Evolutionary conservation across 2,113 vertebrate species (phyloP), one percentile per base, ranked within the genome.

Genomic region (Oriolus oriolus): DNA sequence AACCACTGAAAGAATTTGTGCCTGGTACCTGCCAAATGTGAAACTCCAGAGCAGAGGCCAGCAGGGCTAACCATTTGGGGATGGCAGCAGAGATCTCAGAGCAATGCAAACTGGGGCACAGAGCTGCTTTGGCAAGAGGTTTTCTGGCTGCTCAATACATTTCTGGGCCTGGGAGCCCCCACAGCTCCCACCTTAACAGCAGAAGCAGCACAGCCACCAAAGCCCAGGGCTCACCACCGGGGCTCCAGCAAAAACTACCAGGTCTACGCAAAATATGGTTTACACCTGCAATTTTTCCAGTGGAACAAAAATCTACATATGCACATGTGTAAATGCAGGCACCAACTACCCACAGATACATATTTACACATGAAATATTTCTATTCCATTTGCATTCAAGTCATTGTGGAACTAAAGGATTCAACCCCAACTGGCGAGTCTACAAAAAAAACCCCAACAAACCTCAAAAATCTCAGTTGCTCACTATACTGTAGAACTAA

Each of bases 1-100:
- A 95, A 20, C 79, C 95, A 84, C 96, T 87, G 69, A 91, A 97
- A 85, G 93, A 97, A 96, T 97, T 95, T 75, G 73, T 93, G 76
- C 95, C 90, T 83, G 78, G 63, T 94, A 97, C 87, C 96, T 97
- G 97, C 97, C 97, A 97, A 96, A 95, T 79, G 52, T 61, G 73
- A 90, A 96, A 93, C 89, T 91, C 18, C 95, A 96, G 73, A 87
- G 75, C 65, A 73, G 75, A 93, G 42, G 77, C 70, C 53, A 49
- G 76, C 56, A 47, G 49, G 39, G 59, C n/a, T 23, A 22, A 83
- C 14, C 6, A 4, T 65, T 27, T 59, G 45, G 94, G 91, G 90
- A 74, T 49, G 81, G 87, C 6, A 94, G 92, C 59, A 82, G 39
- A 6, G 64, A 64, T 50, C 71, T 80, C 78, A 37, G 83, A 71